Conservation (phyloP, 2,888 invertebrate species). For the Volucella bombylans region DNA sequence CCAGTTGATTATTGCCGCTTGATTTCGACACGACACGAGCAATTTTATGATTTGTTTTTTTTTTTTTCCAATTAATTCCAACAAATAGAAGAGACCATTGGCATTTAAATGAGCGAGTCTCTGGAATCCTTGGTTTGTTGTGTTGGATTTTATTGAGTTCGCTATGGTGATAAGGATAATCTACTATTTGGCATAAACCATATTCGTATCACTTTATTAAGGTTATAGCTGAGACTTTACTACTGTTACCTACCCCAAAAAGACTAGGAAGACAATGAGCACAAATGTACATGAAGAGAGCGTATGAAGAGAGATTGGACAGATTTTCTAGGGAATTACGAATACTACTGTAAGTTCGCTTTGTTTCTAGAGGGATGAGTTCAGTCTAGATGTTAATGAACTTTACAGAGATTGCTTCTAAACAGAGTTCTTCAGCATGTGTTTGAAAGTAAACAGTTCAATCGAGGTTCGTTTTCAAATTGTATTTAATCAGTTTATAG, state of each 20-base stretch:
- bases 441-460: not conserved
- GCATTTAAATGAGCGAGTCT: conserved; percentile 25
- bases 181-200: conserved; percentile 54
- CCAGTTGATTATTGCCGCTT: not conserved
- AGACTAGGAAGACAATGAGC: conserved; percentile 5
- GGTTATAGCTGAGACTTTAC: not conserved
- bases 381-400: conserved; percentile 11
- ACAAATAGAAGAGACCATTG: not conserved
- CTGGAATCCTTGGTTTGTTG: not conserved
- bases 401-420: not conserved
- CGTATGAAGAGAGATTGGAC: not conserved
- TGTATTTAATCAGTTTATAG: conserved; percentile 31
- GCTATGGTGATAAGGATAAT: conserved; percentile 62
- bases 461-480: not conserved
- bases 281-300: too few species aligned
- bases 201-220: conserved; percentile 2
- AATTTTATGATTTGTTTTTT: too few species aligned
- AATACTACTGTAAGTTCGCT: not conserved
- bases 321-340: not conserved
- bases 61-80: conserved; percentile 26
- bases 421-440: not conserved
- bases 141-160: conserved; percentile 44
- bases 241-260: conserved; percentile 58
- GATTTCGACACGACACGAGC: not conserved
- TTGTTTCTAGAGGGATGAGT: conserved; percentile 24